These are phyloP conservation scores for Siniperca knerii DNA, from an alignment of 2,113 vertebrate genomes.

Conservation along the genomic window DNA sequence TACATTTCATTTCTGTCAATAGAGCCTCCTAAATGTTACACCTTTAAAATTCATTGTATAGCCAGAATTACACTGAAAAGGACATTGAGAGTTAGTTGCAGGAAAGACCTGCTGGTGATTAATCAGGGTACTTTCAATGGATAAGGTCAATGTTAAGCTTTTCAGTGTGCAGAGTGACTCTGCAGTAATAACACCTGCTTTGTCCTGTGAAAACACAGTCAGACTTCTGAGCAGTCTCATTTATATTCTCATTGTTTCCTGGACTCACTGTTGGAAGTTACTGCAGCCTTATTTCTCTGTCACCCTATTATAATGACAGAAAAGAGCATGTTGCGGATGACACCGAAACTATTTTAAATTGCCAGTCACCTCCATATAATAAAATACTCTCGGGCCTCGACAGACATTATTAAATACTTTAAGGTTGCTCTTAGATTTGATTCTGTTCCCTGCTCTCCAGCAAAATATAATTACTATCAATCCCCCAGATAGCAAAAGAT, in stretches of 20 bases:
- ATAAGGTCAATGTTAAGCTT: constrained; percentile 29
- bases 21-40: no score
- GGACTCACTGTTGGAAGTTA: constrained; percentile 12
- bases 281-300: constrained; percentile 8
- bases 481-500: constrained; percentile 58
- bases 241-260: constrained; percentile 25
- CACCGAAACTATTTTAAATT: constrained; percentile 26
- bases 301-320: constrained; percentile 16
- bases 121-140: background rate
- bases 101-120: constrained; percentile 14
- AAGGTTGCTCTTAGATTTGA: constrained; percentile 47
- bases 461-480: constrained; percentile 64
- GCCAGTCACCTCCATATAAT: constrained; percentile 22
- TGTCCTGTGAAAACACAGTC: constrained; percentile 6
- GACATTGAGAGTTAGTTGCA: background rate
- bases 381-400: constrained; percentile 23
- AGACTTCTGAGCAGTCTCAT: constrained; percentile 1
- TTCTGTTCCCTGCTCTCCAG: constrained; percentile 44
- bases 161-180: constrained; percentile 12
- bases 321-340: background rate
- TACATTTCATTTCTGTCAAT: no score
- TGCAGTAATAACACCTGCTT: constrained; percentile 8
- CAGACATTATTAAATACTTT: constrained; percentile 59
- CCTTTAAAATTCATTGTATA: background rate
- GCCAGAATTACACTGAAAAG: background rate